phyloP scores from a whole-genome alignment of 2,888 invertebrate genomes.

The Platycheirus albimanus region DNA sequence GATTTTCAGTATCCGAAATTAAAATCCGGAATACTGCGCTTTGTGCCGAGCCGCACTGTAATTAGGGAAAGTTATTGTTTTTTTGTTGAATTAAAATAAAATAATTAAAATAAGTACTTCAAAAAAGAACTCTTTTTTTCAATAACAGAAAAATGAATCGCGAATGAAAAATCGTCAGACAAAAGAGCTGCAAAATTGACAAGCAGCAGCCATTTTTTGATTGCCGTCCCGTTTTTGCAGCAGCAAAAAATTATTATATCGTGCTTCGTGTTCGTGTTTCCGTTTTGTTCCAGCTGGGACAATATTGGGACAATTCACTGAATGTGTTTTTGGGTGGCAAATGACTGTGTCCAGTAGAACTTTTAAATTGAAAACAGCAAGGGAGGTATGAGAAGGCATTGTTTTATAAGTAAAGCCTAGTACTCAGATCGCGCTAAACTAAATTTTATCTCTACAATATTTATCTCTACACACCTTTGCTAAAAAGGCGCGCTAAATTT shows the following conservation, averaged over 20 bases:
- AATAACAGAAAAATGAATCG: conserved; percentile 67
- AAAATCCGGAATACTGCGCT: conserved; percentile 58
- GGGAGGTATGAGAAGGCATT: too few species aligned
- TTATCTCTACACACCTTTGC: too few species aligned
- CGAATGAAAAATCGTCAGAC: conserved; percentile 68
- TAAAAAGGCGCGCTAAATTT: too few species aligned
- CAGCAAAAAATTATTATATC: too few species aligned
- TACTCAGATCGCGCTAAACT: too few species aligned
- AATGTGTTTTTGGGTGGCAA: neutral
- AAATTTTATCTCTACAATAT: too few species aligned
- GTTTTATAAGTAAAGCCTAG: too few species aligned
- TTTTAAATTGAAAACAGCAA: too few species aligned
- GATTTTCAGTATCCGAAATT: conserved; percentile 70
- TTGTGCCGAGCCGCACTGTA: conserved; percentile 59
- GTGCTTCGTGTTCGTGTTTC: conserved; percentile 36
- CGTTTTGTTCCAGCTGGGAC: conserved; percentile 20
- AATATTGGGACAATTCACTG: neutral
- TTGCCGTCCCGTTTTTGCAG: conserved; percentile 41
- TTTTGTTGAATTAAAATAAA: conserved; percentile 40
- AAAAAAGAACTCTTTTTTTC: conserved; percentile 66
- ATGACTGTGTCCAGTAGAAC: too few species aligned
- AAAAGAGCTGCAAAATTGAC: conserved; percentile 70
- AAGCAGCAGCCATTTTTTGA: conserved; percentile 52
- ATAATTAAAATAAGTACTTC: conserved; percentile 68
- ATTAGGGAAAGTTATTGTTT: conserved; percentile 42